Conservation (phyloP, 2,113 vertebrate genomes). For the Callithrix jacchus region DNA sequence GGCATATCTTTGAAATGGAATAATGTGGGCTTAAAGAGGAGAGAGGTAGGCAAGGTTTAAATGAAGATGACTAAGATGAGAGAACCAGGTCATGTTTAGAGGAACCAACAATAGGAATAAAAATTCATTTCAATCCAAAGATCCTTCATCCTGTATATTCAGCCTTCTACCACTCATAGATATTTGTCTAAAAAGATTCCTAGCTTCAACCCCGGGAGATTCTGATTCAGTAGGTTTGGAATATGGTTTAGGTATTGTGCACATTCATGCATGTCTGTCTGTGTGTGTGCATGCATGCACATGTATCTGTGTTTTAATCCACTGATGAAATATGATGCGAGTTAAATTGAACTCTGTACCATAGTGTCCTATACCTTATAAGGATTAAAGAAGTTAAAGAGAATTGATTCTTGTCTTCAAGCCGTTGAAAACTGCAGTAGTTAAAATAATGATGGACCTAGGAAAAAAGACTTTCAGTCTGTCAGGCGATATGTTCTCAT, state of each 20-base stretch:
- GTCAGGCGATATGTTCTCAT: neutral
- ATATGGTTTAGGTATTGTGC: neutral
- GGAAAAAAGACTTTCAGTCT: neutral
- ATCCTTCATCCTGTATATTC: neutral
- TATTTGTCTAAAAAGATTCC: neutral
- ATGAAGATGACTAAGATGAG: slow-evolving; percentile 21
- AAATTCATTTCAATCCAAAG: slow-evolving; percentile 3
- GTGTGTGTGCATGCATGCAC: neutral
- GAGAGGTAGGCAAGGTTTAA: neutral
- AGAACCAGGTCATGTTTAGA: neutral
- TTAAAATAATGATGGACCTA: neutral
- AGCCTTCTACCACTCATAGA: neutral
- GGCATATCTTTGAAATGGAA: neutral
- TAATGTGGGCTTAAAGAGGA: neutral
- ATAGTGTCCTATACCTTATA: neutral
- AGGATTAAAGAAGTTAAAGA: neutral
- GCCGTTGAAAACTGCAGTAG: slow-evolving; percentile 13
- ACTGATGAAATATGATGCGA: neutral
- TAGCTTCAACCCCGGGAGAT: neutral
- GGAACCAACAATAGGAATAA: neutral
- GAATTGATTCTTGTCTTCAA: slow-evolving; percentile 13
- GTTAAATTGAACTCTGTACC: slow-evolving; percentile 3
- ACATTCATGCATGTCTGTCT: neutral
- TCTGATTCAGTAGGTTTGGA: neutral
- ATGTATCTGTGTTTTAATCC: neutral